Evolutionary conservation across 2,797 vertebrate species (phyloP).

Genomic region (Muscicapa comitata): DNA sequence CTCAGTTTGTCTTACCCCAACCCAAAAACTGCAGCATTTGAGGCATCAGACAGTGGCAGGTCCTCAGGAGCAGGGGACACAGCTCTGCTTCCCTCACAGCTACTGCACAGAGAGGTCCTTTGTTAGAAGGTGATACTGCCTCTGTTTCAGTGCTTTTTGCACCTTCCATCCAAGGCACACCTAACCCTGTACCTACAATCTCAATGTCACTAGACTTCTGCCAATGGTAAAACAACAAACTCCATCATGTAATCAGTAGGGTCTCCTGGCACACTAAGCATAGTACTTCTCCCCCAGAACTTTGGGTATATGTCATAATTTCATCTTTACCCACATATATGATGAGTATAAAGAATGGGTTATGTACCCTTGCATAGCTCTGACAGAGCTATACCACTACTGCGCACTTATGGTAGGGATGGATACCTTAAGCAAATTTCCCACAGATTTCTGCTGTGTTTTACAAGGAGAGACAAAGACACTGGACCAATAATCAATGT

Average conservation of each 20-base stretch:
- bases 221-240: not conserved
- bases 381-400: rapidly evolving
- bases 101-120: not conserved
- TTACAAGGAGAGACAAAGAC: not conserved
- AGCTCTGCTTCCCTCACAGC: not conserved
- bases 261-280: not conserved
- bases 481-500: not conserved
- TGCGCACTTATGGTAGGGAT: not conserved
- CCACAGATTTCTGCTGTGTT: not conserved
- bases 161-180: not conserved
- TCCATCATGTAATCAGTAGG: not conserved
- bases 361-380: not conserved
- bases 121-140: not conserved
- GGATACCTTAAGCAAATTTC: not conserved
- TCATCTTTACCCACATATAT: not conserved
- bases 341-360: not conserved
- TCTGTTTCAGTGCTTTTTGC: not conserved
- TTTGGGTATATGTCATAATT: not conserved
- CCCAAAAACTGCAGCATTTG: not conserved
- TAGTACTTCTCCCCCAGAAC: rapidly evolving
- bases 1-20: not conserved
- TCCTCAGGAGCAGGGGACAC: not conserved
- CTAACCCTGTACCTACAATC: not conserved
- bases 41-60: not conserved
- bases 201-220: not conserved